Conservation (phyloP, 1,140 invertebrate species). For the Mizuhopecten yessoensis region DNA sequence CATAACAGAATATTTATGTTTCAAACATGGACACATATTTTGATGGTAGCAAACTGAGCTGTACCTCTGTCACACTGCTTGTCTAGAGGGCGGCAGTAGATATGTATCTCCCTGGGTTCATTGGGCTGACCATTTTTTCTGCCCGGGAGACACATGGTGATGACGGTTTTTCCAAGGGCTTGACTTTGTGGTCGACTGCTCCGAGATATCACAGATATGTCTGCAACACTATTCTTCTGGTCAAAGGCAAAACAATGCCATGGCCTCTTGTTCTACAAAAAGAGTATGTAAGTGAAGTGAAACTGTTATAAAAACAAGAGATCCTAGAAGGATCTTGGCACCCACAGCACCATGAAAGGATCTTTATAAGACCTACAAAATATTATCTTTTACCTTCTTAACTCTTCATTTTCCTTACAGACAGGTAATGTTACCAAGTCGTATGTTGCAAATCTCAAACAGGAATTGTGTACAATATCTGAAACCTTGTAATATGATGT, state of each 20-base stretch:
- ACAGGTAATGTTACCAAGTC: too few relatives aligned
- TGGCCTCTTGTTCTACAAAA: slow-evolving; percentile 63
- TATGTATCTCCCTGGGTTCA: slow-evolving; percentile 51
- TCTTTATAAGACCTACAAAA: too few relatives aligned
- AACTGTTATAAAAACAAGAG: not conserved
- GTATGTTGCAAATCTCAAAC: too few relatives aligned
- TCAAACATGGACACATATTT: too few relatives aligned
- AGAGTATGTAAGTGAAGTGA: not conserved
- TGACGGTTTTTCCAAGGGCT: slow-evolving; percentile 65
- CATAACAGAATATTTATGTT: too few relatives aligned
- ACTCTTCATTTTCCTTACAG: too few relatives aligned
- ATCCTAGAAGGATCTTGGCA: too few relatives aligned
- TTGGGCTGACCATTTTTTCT: slow-evolving; percentile 47
- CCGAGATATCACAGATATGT: slow-evolving; percentile 69
- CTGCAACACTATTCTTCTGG: slow-evolving; percentile 47
- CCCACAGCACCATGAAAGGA: too few relatives aligned
- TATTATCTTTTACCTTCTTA: too few relatives aligned
- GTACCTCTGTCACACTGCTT: slow-evolving; percentile 66
- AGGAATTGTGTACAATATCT: too few relatives aligned
- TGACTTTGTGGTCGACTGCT: slow-evolving; percentile 62
- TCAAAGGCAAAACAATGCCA: slow-evolving; percentile 76
- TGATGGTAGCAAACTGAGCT: too few relatives aligned
- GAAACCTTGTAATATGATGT: too few relatives aligned
- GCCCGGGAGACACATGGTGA: slow-evolving; percentile 62
- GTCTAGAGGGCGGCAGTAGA: slow-evolving; percentile 68